These are phyloP conservation scores for Arenicola marina DNA, from an alignment of 2,888 invertebrate genomes.

Conservation along the genomic window DNA sequence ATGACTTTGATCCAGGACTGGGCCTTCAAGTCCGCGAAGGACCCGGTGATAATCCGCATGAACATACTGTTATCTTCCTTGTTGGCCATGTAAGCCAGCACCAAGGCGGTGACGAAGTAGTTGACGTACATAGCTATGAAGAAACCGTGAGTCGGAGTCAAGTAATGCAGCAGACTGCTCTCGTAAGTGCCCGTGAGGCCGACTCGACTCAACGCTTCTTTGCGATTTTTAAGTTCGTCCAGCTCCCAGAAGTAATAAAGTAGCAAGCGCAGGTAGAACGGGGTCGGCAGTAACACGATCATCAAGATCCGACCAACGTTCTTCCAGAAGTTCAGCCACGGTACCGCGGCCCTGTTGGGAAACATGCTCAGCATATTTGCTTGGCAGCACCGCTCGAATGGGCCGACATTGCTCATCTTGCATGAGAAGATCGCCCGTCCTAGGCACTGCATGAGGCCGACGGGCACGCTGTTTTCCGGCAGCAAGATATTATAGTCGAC, in stretches of 20 bases:
- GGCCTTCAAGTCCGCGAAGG: constrained; percentile 50
- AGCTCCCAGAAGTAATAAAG: constrained; percentile 54
- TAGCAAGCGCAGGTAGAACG: constrained; percentile 49
- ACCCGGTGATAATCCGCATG: constrained; percentile 42
- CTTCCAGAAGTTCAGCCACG: constrained; percentile 35
- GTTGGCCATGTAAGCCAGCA: constrained; percentile 41
- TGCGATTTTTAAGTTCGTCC: constrained; percentile 42
- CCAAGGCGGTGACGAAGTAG: constrained; percentile 45
- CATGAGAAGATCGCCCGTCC: constrained; percentile 40
- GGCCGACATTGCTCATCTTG: constrained; percentile 48
- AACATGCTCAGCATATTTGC: constrained; percentile 33
- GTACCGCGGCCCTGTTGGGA: constrained; percentile 7
- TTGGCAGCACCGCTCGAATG: constrained; percentile 53
- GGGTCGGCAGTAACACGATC: constrained; percentile 47
- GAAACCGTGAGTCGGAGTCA: constrained; percentile 49
- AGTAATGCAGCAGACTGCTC: constrained; percentile 49
- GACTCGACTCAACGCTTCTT: constrained; percentile 30
- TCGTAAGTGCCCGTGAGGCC: constrained; percentile 38
- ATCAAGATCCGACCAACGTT: constrained; percentile 42
- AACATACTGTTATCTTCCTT: constrained; percentile 35
- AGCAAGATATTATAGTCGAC: constrained; percentile 33
- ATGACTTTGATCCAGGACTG: constrained; percentile 50
- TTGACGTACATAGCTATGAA: constrained; percentile 49
- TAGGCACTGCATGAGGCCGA: constrained; percentile 28
- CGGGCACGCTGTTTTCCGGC: constrained; percentile 34